Percentiles rank a stretch among this genome's conserved stretches.
phyloP scores from a whole-genome alignment of 1,140 invertebrate species.

The Bombus confusus region DNA sequence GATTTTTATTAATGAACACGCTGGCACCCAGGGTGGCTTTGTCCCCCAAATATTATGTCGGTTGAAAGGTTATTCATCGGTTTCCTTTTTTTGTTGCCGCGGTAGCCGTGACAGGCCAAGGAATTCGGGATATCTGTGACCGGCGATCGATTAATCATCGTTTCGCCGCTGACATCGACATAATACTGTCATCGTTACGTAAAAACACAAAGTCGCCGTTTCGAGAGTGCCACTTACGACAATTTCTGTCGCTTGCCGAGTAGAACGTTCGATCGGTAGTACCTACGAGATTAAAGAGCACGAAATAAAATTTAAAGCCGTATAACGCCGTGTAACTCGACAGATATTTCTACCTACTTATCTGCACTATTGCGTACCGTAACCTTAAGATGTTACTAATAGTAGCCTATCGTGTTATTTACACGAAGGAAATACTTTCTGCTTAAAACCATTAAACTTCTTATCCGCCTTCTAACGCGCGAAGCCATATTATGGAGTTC shows the following conservation, averaged over 20 bases:
- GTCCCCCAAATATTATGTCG: slow-evolving; percentile 51
- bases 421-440: background rate
- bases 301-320: background rate
- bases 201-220: slow-evolving; percentile 24
- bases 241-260: slow-evolving; percentile 2
- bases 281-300: background rate
- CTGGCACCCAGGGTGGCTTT: slow-evolving; percentile 2
- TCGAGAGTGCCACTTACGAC: background rate
- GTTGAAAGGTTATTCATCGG: slow-evolving; percentile 45
- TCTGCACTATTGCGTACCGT: no score
- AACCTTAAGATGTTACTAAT: no score
- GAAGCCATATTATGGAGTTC: background rate
- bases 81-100: slow-evolving; percentile 32
- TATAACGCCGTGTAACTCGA: background rate
- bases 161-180: slow-evolving; percentile 45
- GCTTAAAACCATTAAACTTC: background rate
- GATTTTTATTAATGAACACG: slow-evolving; percentile 78
- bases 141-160: slow-evolving; percentile 66
- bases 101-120: slow-evolving; percentile 44
- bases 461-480: background rate
- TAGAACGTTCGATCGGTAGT: background rate
- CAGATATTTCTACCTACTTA: background rate
- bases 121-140: slow-evolving; percentile 48
- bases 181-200: slow-evolving; percentile 59
- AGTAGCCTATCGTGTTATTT: no score